Evolutionary conservation across 2,888 invertebrate genomes (phyloP).

Genomic region (Crossocerus cetratus): DNA sequence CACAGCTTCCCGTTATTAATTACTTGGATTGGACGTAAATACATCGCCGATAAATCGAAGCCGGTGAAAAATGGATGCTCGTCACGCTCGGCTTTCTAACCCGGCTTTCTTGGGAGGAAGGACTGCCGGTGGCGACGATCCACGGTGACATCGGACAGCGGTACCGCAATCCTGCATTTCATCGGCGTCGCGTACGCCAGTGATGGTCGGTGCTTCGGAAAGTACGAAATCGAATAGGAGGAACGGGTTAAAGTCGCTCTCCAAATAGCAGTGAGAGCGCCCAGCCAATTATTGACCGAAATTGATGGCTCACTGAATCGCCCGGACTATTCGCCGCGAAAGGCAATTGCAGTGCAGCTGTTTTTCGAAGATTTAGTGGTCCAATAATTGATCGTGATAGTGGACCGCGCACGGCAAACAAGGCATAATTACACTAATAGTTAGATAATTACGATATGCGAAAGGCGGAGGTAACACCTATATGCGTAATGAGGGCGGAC

Average conservation of each 20-base stretch:
- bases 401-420: neutral
- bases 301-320: no score
- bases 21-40: neutral
- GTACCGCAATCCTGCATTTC: constrained; percentile 11
- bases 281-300: neutral
- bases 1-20: neutral
- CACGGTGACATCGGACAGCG: constrained; percentile 10
- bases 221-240: neutral
- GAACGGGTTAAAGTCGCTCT: neutral
- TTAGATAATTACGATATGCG: constrained; percentile 13
- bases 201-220: neutral
- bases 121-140: neutral
- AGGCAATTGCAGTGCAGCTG: neutral
- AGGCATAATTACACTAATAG: constrained; percentile 2
- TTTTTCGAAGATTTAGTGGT: neutral
- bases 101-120: neutral
- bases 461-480: constrained; percentile 14
- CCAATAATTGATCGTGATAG: neutral
- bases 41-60: neutral
- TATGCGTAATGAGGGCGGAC: constrained; percentile 7
- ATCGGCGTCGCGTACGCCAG: constrained; percentile 9
- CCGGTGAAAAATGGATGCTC: neutral
- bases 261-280: neutral
- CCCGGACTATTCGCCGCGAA: neutral
- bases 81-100: neutral